Evolutionary conservation across 2,113 vertebrate genomes (phyloP), one percentile per base, ranked within the genome.

Genomic region (Megaleporinus macrocephalus): DNA sequence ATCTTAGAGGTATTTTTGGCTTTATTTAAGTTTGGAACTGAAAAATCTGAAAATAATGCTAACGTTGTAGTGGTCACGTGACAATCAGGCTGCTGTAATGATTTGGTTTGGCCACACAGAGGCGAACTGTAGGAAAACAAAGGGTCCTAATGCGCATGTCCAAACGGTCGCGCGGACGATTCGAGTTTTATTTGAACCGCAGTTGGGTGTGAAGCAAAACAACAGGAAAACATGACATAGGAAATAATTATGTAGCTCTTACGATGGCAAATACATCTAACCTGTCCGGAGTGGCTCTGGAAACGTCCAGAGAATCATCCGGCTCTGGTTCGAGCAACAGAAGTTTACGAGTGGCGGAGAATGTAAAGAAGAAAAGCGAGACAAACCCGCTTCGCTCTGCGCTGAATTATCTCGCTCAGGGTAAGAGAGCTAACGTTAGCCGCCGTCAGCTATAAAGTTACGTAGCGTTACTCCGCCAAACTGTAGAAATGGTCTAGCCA

Each of bases 381-480:
- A 86, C 87, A 15, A 88, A 89, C 2, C 90, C 95, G 13, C 65
- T 97, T 71, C 85, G 86, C 82, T 30, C 87, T 81, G 95, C 96
- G 85, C 79, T 96, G 70, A 91, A 86, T 77, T 96, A 95, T 89
- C 95, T 97, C 75, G 84, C 84, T 51, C 88, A 84, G 53, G 91
- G 93, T 96, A 91, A 90, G 81, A 49, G 13, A 16, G 4, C n/a
- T 65, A 16, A 18, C 27, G 66, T 0, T 41, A 41, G 29, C 30
- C 13, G 16, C 1, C 29, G 53, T 20, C 16, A 22, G 0, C 29
- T 2, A 15, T 9, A 18, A 33, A 16, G 27, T 29, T 1, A 29
- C 13, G 24, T 65, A 18, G 5, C 5, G 27, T 29, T 1, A 29
- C 13, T 15, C 33, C 5, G 5, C 5, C 1, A 51, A 2, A 51